These are phyloP conservation scores for Heteromyza rotundicornis DNA, from an alignment of 2,888 invertebrate genomes.

Conservation along the genomic window DNA sequence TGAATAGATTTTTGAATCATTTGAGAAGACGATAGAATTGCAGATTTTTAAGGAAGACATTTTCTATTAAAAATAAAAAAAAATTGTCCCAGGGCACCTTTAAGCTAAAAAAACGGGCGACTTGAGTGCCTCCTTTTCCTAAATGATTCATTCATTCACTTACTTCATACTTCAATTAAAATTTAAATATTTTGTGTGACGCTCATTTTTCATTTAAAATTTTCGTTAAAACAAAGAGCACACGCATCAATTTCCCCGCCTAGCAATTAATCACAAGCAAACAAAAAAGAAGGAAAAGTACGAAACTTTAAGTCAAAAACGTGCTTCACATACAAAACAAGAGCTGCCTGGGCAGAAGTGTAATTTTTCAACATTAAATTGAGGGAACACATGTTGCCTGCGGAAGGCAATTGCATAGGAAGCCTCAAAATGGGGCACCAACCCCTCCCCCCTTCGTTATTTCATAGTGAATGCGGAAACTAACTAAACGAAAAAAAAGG, in stretches of 20 bases:
- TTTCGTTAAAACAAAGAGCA: constrained; percentile 5
- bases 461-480: no score
- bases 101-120: no score
- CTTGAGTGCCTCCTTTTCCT: no score
- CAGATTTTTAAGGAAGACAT: no score
- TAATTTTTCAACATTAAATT: constrained; percentile 11
- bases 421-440: background rate
- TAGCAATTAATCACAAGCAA: constrained; percentile 39
- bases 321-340: constrained; percentile 44
- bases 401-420: background rate
- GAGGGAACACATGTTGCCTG: constrained; percentile 8
- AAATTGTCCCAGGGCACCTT: no score
- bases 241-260: constrained; percentile 43
- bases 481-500: background rate
- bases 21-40: no score
- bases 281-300: constrained; percentile 30
- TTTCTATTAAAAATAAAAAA: no score
- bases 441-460: background rate
- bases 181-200: no score
- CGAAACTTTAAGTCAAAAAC: constrained; percentile 14
- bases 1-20: no score
- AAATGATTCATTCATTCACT: no score
- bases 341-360: background rate
- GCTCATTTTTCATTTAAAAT: no score
- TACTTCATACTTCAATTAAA: no score